Conservation (phyloP, 2,888 invertebrate species). For the Dermolepida albohirtum region DNA sequence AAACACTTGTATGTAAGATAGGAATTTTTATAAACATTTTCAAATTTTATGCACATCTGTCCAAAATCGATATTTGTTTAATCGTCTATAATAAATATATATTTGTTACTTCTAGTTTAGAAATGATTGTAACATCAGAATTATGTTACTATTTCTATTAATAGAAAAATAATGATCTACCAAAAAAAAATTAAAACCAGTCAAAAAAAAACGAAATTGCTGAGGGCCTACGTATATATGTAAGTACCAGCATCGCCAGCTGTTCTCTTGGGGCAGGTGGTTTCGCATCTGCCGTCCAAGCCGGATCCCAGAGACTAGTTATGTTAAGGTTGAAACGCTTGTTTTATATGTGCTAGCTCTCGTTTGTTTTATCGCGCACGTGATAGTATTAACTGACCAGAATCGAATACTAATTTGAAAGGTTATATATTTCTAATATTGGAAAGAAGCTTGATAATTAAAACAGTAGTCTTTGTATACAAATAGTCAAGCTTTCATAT, state of each 20-base stretch:
- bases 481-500: no score
- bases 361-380: slow-evolving; percentile 39
- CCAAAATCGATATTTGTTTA: no score
- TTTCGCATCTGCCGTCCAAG: slow-evolving; percentile 54
- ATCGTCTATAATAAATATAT: no score
- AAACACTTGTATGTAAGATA: no score
- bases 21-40: no score
- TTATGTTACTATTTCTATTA: neutral
- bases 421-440: slow-evolving; percentile 21
- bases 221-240: slow-evolving; percentile 48
- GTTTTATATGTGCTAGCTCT: slow-evolving; percentile 29
- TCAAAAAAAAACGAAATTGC: slow-evolving; percentile 46
- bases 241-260: slow-evolving; percentile 53
- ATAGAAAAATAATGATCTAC: neutral
- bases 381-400: slow-evolving; percentile 22
- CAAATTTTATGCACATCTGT: no score
- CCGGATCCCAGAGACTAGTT: slow-evolving; percentile 38
- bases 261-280: slow-evolving; percentile 57
- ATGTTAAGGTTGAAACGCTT: slow-evolving; percentile 36
- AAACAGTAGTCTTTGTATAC: slow-evolving; percentile 3
- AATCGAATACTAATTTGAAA: neutral
- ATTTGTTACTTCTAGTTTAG: no score
- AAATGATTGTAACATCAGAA: no score
- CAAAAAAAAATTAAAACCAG: slow-evolving; percentile 16
- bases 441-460: slow-evolving; percentile 10